These are phyloP conservation scores for Synanthedon formicaeformis DNA, from an alignment of 2,888 invertebrate genomes.

Conservation along the genomic window DNA sequence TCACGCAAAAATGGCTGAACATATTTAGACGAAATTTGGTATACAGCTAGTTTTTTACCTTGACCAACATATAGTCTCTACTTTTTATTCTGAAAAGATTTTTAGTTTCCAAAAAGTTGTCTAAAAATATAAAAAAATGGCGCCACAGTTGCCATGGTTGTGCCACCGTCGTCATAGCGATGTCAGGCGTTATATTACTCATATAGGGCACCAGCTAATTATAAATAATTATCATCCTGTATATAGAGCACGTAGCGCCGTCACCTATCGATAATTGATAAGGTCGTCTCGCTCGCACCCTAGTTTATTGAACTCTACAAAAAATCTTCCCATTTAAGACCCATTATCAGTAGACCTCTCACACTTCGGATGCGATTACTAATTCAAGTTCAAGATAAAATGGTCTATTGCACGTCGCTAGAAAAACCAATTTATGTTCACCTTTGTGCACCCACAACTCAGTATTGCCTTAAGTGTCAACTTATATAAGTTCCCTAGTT, in stretches of 20 bases:
- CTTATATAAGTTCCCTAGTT: too few species aligned
- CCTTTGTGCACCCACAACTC: background rate
- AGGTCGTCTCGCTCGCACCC: constrained; percentile 46
- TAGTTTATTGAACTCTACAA: constrained; percentile 50
- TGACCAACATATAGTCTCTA: too few species aligned
- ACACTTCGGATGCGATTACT: background rate
- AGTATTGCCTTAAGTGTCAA: too few species aligned
- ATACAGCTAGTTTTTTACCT: too few species aligned
- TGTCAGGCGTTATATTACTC: too few species aligned
- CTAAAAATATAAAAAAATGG: too few species aligned
- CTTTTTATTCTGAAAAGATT: too few species aligned
- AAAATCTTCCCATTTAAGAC: constrained; percentile 17
- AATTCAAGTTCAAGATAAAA: background rate
- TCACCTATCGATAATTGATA: constrained; percentile 52
- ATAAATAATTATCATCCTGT: constrained; percentile 20
- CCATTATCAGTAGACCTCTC: constrained; percentile 4
- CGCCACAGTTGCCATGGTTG: too few species aligned
- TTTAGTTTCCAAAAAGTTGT: too few species aligned
- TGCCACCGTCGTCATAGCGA: too few species aligned
- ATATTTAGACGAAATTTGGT: too few species aligned
- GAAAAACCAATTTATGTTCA: background rate
- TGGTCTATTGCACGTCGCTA: background rate
- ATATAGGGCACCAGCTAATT: background rate
- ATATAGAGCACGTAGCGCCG: constrained; percentile 21
- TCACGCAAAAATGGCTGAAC: too few species aligned